Percentiles rank a stretch among this genome's conserved stretches.
phyloP scores from a whole-genome alignment of 2,797 vertebrate genomes.

The Myripristis jacobus region DNA sequence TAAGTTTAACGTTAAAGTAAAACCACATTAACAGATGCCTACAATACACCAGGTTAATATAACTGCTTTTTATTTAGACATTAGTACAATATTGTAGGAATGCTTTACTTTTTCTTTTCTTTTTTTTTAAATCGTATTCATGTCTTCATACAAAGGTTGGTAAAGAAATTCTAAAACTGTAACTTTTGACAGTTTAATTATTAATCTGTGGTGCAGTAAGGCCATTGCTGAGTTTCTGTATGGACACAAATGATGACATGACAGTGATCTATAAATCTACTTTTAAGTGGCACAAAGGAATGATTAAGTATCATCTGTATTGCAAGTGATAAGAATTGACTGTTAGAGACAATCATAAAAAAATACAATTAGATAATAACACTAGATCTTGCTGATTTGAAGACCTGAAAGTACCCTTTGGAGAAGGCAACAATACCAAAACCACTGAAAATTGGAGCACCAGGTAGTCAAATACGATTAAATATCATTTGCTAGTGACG shows the following conservation, averaged over 20 bases:
- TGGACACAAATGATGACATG: constrained; percentile 51
- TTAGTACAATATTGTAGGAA: constrained; percentile 60
- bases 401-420: constrained; percentile 67
- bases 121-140: constrained; percentile 63
- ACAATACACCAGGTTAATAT: background rate
- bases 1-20: background rate
- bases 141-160: constrained; percentile 66
- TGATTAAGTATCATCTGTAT: constrained; percentile 48
- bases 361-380: constrained; percentile 41
- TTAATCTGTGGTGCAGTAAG: constrained; percentile 56
- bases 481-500: constrained; percentile 51
- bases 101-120: constrained; percentile 70
- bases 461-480: constrained; percentile 60
- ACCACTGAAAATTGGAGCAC: constrained; percentile 67
- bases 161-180: constrained; percentile 70
- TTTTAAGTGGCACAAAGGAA: constrained; percentile 47
- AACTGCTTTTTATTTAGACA: constrained; percentile 56
- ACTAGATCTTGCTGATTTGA: constrained; percentile 56
- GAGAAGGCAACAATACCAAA: constrained; percentile 55
- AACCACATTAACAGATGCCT: background rate
- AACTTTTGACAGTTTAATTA: constrained; percentile 63
- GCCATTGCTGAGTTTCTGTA: constrained; percentile 58
- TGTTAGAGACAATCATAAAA: constrained; percentile 53
- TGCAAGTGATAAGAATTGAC: constrained; percentile 66
- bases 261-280: constrained; percentile 42